Evolutionary conservation across 53 echinoderm and acorn worm species (phyloP).

Genomic region (Zoroaster sp.): DNA sequence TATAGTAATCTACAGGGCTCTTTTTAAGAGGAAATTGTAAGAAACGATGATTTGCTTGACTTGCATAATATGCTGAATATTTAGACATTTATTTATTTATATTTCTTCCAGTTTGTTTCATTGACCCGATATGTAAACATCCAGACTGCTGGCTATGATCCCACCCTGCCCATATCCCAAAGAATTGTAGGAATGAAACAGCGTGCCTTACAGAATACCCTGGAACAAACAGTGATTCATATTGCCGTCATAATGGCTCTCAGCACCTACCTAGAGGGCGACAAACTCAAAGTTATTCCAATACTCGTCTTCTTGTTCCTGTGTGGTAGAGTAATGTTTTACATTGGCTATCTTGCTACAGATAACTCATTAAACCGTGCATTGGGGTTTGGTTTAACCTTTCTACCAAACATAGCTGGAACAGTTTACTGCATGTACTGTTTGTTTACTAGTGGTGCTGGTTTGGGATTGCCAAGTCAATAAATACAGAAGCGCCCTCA

Average conservation of each 20-base stretch:
- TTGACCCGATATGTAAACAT: not conserved
- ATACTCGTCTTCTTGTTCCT: conserved; percentile 3
- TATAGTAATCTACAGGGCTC: no score
- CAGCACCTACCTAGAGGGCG: conserved; percentile 40
- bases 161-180: not conserved
- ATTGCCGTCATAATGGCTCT: not conserved
- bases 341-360: conserved; percentile 7
- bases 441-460: not conserved
- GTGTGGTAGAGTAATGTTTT: not conserved
- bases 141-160: conserved; percentile 12
- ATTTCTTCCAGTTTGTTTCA: not conserved
- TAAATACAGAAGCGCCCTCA: no score
- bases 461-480: not conserved
- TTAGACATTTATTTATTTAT: not conserved
- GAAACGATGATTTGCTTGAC: no score
- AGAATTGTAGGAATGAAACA: not conserved
- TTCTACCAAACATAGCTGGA: not conserved
- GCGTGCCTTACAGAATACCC: conserved; percentile 17
- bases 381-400: not conserved
- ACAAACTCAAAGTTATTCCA: not conserved
- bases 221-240: conserved; percentile 22
- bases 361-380: not conserved
- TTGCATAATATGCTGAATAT: no score
- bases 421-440: not conserved
- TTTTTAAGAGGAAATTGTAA: no score